These are phyloP conservation scores for Eristalis arbustorum DNA, from an alignment of 2,888 invertebrate genomes.

Conservation along the genomic window DNA sequence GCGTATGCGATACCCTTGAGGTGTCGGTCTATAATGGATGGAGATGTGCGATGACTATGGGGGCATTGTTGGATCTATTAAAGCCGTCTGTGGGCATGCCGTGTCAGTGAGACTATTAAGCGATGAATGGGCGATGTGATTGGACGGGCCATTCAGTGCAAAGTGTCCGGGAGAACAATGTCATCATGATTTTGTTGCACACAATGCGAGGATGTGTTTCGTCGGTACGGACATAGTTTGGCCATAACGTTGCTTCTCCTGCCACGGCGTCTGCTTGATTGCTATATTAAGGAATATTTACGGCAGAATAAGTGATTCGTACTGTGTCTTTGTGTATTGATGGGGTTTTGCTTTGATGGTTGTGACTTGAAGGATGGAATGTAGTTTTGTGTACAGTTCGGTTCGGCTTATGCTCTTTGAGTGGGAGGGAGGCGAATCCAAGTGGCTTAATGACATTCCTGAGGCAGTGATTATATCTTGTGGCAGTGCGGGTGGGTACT, in stretches of 20 bases:
- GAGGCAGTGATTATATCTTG: not conserved
- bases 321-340: not conserved
- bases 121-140: conserved; percentile 1
- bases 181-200: not conserved
- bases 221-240: not conserved
- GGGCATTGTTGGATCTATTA: conserved; percentile 1
- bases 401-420: not conserved
- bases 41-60: not conserved
- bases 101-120: not conserved
- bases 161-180: not conserved
- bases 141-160: conserved; percentile 6
- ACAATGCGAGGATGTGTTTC: not conserved
- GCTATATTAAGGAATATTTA: not conserved
- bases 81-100: not conserved
- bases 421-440: not conserved
- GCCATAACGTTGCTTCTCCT: not conserved
- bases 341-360: not conserved
- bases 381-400: not conserved
- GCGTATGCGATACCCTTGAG: conserved; percentile 13
- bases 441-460: too few relatives aligned
- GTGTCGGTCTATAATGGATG: conserved; percentile 14
- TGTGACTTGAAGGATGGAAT: not conserved
- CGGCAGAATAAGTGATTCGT: not conserved
- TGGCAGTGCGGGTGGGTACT: not conserved
- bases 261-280: not conserved